Evolutionary conservation across 2,113 vertebrate species (phyloP).

Genomic region (Epinephelus cyanopodus): DNA sequence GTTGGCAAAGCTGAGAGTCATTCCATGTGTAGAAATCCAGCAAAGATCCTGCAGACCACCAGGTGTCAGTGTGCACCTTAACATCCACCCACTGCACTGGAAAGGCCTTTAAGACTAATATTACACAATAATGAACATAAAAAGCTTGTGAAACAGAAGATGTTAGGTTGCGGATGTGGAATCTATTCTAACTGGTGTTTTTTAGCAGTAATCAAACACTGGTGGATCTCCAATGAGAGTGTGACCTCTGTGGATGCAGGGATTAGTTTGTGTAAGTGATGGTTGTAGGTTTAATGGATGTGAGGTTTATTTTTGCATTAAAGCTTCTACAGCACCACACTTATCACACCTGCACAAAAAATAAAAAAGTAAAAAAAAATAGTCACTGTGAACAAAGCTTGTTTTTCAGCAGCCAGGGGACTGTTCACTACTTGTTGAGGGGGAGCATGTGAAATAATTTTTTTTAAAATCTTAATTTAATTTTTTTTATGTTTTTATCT

Average conservation of each 20-base stretch:
- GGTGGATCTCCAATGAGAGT: background rate
- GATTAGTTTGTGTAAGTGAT: too few species aligned
- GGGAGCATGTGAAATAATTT: too few species aligned
- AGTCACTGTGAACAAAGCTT: too few species aligned
- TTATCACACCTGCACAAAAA: too few species aligned
- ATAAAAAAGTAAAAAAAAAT: too few species aligned
- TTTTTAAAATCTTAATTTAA: too few species aligned
- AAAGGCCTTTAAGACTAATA: too few species aligned
- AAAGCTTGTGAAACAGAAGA: background rate
- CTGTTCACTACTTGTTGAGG: too few species aligned
- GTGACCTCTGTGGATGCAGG: background rate
- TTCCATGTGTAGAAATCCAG: background rate
- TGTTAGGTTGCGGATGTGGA: background rate
- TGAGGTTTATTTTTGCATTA: background rate
- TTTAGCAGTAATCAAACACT: background rate
- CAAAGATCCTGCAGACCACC: slow-evolving; percentile 13
- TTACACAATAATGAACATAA: background rate
- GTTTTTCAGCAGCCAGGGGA: too few species aligned
- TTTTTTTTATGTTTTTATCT: too few species aligned
- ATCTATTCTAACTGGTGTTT: background rate
- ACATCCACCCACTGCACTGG: background rate
- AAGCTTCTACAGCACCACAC: background rate
- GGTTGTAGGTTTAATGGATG: too few species aligned
- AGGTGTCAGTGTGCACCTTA: slow-evolving; percentile 39
- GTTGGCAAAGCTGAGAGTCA: background rate